Conservation (phyloP, 2,113 vertebrate species). For the Oreochromis aureus region DNA sequence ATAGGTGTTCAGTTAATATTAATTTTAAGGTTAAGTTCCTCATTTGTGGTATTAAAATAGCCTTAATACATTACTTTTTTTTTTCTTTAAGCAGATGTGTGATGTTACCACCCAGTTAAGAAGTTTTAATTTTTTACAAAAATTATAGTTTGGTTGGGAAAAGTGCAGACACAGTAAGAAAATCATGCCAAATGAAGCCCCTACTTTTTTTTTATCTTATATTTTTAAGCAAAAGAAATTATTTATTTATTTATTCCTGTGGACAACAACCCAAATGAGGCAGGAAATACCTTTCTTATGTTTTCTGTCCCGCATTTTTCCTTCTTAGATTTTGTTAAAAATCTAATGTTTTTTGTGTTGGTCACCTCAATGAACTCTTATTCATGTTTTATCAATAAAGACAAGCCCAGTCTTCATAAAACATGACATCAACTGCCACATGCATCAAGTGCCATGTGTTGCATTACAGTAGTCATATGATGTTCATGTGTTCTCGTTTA, state of each 20-base stretch:
- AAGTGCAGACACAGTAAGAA: neutral
- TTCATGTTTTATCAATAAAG: neutral
- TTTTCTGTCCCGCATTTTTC: neutral
- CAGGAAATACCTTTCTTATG: neutral
- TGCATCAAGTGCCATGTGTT: neutral
- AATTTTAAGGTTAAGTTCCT: neutral
- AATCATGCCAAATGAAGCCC: neutral
- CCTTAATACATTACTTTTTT: fast-evolving
- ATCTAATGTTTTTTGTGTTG: neutral
- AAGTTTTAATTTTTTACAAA: neutral
- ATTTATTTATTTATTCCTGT: neutral
- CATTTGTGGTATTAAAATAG: neutral
- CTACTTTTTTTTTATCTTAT: neutral
- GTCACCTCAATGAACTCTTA: neutral
- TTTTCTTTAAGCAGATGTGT: neutral
- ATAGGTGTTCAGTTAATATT: neutral
- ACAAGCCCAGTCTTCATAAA: neutral
- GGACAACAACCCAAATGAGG: neutral
- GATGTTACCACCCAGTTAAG: neutral
- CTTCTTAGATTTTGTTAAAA: neutral
- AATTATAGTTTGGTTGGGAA: neutral
- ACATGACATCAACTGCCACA: neutral
- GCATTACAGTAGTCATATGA: neutral
- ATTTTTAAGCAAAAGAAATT: neutral
- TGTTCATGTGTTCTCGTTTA: neutral